phyloP scores from a whole-genome alignment of 2,888 invertebrate genomes.

The Hylaea fasciaria region DNA sequence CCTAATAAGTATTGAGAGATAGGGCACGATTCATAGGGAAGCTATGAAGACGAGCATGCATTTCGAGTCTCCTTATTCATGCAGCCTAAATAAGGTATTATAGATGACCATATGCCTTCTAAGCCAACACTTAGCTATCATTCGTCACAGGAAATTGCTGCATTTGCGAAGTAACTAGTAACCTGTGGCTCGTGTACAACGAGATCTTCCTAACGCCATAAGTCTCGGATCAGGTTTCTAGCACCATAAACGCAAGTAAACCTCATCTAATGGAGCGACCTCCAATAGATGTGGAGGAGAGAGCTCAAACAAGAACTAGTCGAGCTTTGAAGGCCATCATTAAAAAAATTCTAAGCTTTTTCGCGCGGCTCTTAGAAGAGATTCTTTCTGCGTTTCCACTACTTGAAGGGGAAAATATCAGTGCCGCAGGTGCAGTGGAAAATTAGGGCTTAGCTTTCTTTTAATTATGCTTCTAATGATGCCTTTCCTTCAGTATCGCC shows the following conservation, averaged over 20 bases:
- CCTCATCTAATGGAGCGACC: conserved; percentile 59
- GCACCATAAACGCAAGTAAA: conserved; percentile 52
- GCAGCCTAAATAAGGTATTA: conserved; percentile 13
- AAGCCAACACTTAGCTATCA: conserved; percentile 4
- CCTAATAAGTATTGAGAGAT: conserved; percentile 18
- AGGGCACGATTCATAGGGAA: conserved; percentile 17
- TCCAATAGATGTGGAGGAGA: conserved; percentile 59
- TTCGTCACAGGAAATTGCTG: conserved; percentile 8
- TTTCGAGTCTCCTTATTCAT: conserved; percentile 17
- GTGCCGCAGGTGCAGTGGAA: conserved; percentile 23
- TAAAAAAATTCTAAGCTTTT: conserved; percentile 75
- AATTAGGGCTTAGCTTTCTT: conserved; percentile 16
- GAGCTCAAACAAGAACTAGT: conserved; percentile 66
- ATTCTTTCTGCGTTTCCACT: conserved; percentile 50
- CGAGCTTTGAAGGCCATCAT: conserved; percentile 73
- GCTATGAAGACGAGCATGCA: conserved; percentile 16
- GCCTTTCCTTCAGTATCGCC: background rate
- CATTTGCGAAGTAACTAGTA: background rate
- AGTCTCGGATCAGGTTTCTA: conserved; percentile 33
- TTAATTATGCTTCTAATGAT: conserved; percentile 1
- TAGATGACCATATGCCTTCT: conserved; percentile 17
- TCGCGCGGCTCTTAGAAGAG: conserved; percentile 59
- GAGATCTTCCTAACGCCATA: conserved; percentile 26
- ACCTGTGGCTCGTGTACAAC: conserved; percentile 2
- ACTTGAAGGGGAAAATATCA: conserved; percentile 37